phyloP scores from a whole-genome alignment of 2,888 invertebrate genomes.

The Odontocolon sp. region DNA sequence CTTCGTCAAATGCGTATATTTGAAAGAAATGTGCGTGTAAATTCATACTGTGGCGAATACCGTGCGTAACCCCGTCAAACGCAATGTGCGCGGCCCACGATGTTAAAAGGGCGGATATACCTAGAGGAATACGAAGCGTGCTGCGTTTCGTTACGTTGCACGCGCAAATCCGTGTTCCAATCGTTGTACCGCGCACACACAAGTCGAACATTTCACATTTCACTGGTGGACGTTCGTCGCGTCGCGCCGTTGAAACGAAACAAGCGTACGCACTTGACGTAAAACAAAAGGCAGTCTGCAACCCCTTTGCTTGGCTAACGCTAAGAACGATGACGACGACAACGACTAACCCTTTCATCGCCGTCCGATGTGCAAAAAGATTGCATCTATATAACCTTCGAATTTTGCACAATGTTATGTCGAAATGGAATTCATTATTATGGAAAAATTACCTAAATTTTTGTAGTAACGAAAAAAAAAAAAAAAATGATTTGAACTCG shows the following conservation, averaged over 20 bases:
- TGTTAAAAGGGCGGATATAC: not conserved
- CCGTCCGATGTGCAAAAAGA: not conserved
- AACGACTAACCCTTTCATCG: constrained; percentile 29
- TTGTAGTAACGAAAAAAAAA: too few relatives aligned
- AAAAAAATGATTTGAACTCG: too few relatives aligned
- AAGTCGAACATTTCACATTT: constrained; percentile 11
- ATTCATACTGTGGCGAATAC: too few relatives aligned
- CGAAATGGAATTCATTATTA: too few relatives aligned
- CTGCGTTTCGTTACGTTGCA: too few relatives aligned
- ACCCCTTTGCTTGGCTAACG: constrained; percentile 45
- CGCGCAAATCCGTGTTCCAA: constrained; percentile 14
- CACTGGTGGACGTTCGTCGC: constrained; percentile 5
- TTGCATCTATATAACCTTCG: not conserved
- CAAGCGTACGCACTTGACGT: constrained; percentile 39
- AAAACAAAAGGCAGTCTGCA: constrained; percentile 57
- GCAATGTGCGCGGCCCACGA: too few relatives aligned
- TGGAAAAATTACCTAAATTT: too few relatives aligned
- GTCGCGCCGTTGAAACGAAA: constrained; percentile 45
- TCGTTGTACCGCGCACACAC: constrained; percentile 31
- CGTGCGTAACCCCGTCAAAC: too few relatives aligned
- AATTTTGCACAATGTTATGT: too few relatives aligned
- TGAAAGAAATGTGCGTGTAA: not conserved
- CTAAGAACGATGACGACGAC: constrained; percentile 31
- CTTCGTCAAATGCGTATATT: not conserved
- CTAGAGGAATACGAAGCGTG: too few relatives aligned